These are phyloP conservation scores for Callocephalon fimbriatum DNA, from an alignment of 2,113 vertebrate genomes.

Conservation along the genomic window DNA sequence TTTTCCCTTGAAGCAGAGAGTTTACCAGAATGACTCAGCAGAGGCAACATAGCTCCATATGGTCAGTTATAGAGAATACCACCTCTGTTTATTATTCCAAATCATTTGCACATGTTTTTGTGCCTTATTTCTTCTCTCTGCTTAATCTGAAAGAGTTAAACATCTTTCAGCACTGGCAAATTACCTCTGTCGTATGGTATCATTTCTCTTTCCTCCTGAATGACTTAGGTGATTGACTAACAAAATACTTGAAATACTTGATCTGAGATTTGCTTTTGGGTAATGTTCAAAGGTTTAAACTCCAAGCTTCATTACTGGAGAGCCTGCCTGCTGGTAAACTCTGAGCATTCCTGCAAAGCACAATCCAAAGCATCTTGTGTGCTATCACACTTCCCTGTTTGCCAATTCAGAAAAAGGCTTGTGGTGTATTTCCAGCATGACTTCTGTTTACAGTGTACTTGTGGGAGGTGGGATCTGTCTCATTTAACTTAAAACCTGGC, in stretches of 20 bases:
- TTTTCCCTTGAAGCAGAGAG: neutral
- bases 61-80: neutral
- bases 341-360: neutral
- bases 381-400: neutral
- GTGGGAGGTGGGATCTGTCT: neutral
- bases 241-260: neutral
- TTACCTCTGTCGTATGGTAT: neutral
- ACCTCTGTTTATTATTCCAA: neutral
- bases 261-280: conserved; percentile 8
- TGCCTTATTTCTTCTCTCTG: neutral
- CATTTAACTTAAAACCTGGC: neutral
- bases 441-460: rapidly evolving
- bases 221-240: neutral
- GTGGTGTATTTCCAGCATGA: rapidly evolving
- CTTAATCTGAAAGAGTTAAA: neutral
- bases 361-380: neutral
- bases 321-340: neutral
- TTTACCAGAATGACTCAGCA: neutral
- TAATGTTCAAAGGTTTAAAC: neutral
- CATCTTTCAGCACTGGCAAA: neutral
- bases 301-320: neutral
- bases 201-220: neutral
- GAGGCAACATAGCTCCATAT: neutral
- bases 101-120: neutral
- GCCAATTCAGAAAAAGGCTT: neutral